These are phyloP conservation scores for Prionailurus viverrinus DNA, from an alignment of 2,113 vertebrate species.

Conservation along the genomic window DNA sequence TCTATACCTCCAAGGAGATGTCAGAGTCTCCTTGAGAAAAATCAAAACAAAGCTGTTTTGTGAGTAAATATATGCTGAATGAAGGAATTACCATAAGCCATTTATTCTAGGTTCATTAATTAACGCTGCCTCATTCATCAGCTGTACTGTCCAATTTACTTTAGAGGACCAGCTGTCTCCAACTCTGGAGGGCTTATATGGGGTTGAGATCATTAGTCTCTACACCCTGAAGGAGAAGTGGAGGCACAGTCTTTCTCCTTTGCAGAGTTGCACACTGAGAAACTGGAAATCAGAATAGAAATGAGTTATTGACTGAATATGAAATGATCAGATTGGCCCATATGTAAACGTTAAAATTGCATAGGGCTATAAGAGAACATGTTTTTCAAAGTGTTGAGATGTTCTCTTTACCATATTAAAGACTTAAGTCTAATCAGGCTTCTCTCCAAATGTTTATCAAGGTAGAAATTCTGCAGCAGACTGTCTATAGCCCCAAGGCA, in stretches of 20 bases:
- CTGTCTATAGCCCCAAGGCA: not conserved
- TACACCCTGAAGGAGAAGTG: not conserved
- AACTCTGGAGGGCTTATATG: not conserved
- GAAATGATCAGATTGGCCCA: not conserved
- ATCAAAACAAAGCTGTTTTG: constrained; percentile 33
- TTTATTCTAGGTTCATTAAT: constrained; percentile 47
- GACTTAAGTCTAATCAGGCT: not conserved
- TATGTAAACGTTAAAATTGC: not conserved
- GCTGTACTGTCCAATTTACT: constrained; percentile 47
- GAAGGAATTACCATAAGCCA: constrained; percentile 60
- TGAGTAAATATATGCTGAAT: constrained; percentile 39
- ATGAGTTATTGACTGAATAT: not conserved
- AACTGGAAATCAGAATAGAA: not conserved
- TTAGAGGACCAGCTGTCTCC: constrained; percentile 28
- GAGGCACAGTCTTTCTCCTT: not conserved
- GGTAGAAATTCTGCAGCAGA: constrained; percentile 2
- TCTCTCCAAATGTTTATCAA: not conserved
- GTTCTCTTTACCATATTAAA: not conserved
- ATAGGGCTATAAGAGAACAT: not conserved
- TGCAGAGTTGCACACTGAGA: not conserved
- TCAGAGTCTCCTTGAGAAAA: constrained; percentile 56
- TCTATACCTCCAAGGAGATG: not conserved
- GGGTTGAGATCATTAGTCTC: not conserved
- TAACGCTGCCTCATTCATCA: constrained; percentile 63
- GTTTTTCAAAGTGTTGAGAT: not conserved